Evolutionary conservation across 2,113 vertebrate species (phyloP), one percentile per base, ranked within the genome.

Genomic region (Centropristis striata): DNA sequence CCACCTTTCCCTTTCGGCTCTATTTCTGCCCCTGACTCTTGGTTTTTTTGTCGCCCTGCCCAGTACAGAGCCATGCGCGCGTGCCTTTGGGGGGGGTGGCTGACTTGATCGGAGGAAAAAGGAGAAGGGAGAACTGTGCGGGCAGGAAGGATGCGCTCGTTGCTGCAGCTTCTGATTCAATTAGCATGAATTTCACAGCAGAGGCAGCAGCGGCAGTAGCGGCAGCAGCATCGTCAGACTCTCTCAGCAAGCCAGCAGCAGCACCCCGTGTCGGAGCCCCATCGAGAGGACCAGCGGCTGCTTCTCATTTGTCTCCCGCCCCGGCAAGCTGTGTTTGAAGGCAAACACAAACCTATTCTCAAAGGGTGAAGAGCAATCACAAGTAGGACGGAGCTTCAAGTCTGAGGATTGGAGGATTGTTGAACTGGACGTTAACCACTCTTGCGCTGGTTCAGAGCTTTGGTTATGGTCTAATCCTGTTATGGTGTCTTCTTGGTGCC

Each of bases 171-270:
- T 91, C 87, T 87, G 84, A 93, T 95, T 93, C 91, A 92, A 94
- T 95, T 95, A 94, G 92, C 92, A 94, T 94, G 93, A 94, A 93
- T 94, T 92, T 95, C 86, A 88, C 89, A 89, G 90, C 92, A 71
- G 85, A 88, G 79, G 85, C 87, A 92, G 81, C 27, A 76, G 86
- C 80, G 59, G 88, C 88, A 85, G 80, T 28, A 71, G 78, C 87
- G 36, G 84, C 84, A 71, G 79, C 77, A 81, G 50, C 83, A 83
- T 77, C 80, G 71, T 81, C 91, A 86, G 88, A 90, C 78, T 81
- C 81, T 86, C 84, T 79, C 86, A 54, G 84, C 74, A 28, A 90
- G 76, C 84, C 82, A 87, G 72, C 71, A 71, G 81, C 80, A 83
- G 88, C 75, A 80, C 78, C 73, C 72, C 60, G 78, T 73, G 78